Conservation (phyloP, 92 coral and sea anemone species). For the Parazoanthus atlanticus region DNA sequence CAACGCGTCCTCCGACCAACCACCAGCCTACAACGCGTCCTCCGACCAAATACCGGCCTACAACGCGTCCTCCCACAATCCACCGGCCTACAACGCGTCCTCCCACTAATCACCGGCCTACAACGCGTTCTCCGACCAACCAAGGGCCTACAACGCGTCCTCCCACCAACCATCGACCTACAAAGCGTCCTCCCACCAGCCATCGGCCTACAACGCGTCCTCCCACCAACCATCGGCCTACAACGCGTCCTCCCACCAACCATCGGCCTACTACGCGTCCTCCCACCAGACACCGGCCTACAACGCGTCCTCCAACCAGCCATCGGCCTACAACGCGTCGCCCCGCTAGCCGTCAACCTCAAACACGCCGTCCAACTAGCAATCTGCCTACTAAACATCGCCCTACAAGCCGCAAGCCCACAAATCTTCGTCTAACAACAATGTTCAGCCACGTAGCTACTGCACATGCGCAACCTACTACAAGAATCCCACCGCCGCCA, state of each 20-base stretch:
- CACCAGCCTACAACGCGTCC: slow-evolving; percentile 7
- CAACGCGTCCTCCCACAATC: neutral
- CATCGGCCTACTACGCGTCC: neutral
- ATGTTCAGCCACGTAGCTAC: slow-evolving; percentile 19
- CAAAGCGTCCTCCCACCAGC: slow-evolving; percentile 10
- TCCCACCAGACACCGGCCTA: neutral
- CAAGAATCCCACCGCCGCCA: neutral
- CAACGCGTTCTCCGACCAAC: neutral
- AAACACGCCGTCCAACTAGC: neutral
- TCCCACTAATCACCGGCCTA: neutral
- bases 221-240: neutral
- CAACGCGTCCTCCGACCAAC: neutral
- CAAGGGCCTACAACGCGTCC: slow-evolving; percentile 8
- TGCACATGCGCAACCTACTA: neutral
- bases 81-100: slow-evolving; percentile 15
- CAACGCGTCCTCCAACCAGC: slow-evolving; percentile 2
- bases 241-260: slow-evolving; percentile 8
- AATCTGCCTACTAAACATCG: neutral
- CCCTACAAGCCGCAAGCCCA: neutral
- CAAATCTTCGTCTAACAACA: slow-evolving; percentile 14
- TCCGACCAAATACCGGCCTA: neutral
- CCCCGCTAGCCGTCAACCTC: neutral
- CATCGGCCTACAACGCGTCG: neutral
- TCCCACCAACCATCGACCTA: neutral
- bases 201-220: neutral